These are phyloP conservation scores for Oscheius onirici DNA, from an alignment of 2,888 invertebrate genomes.

Conservation along the genomic window DNA sequence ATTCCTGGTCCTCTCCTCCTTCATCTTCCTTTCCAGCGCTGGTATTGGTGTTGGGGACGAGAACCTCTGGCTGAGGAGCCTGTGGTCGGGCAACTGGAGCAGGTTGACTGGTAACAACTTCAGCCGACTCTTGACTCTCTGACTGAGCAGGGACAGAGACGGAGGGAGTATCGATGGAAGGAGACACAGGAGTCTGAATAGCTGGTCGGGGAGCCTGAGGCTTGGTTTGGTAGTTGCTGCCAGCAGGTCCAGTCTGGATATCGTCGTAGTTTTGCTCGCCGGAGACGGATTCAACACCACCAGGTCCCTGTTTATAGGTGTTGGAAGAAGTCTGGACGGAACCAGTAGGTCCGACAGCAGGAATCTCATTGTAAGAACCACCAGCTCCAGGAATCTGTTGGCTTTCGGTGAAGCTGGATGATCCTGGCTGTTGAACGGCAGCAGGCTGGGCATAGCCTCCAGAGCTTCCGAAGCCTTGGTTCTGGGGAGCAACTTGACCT, in stretches of 20 bases:
- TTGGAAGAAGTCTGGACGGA: not conserved
- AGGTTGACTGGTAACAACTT: not conserved
- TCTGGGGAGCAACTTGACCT: not conserved
- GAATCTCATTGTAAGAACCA: conserved; percentile 2
- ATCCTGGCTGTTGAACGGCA: not conserved
- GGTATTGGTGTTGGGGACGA: no score
- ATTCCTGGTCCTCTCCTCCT: no score
- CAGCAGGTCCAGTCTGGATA: not conserved
- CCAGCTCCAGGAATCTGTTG: conserved; percentile 6
- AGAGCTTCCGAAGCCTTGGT: not conserved
- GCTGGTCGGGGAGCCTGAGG: conserved; percentile 3
- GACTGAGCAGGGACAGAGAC: conserved; percentile 6
- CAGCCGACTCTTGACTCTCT: not conserved
- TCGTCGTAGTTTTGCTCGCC: conserved; percentile 12
- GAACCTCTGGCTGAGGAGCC: not conserved
- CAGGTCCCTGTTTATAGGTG: not conserved
- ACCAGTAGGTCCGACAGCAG: not conserved
- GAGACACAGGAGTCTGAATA: conserved; percentile 1
- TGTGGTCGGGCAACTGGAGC: not conserved
- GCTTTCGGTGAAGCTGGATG: no score
- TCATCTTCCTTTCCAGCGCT: no score
- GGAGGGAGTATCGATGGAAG: conserved; percentile 14
- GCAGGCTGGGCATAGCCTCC: not conserved
- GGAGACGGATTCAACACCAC: not conserved
- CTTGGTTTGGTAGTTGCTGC: not conserved